Conservation (phyloP, 2,113 vertebrate genomes). For the mouse (Mus musculus) region DNA sequence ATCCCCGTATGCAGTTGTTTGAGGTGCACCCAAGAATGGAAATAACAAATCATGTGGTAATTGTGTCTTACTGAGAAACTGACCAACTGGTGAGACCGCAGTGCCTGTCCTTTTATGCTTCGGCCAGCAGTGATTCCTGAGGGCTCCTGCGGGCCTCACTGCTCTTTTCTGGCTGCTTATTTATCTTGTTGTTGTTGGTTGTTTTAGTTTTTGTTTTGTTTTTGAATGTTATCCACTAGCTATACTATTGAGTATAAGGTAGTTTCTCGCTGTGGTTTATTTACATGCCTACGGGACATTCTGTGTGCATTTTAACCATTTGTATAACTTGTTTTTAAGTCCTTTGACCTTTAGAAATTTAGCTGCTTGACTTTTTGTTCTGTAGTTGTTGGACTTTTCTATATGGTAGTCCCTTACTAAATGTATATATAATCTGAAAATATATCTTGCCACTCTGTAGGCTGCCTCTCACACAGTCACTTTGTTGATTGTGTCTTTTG, state of each 20-base stretch:
- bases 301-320: neutral
- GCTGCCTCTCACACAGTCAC: neutral
- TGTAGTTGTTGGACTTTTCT: slow-evolving; percentile 37
- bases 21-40: neutral
- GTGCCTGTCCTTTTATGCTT: neutral
- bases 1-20: neutral
- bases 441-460: neutral
- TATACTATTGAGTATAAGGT: neutral
- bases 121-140: neutral
- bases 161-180: neutral
- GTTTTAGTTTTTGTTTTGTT: neutral
- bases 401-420: neutral
- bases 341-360: slow-evolving; percentile 1
- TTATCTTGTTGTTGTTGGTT: neutral
- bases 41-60: neutral
- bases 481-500: neutral
- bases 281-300: neutral
- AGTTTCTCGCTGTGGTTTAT: neutral
- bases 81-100: too few relatives aligned
- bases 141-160: neutral
- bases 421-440: neutral
- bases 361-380: neutral
- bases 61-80: slow-evolving; percentile 2
- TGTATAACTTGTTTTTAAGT: neutral
- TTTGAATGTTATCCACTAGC: too few relatives aligned